Conservation (phyloP, 2,113 vertebrate species). For the Natator depressus region DNA sequence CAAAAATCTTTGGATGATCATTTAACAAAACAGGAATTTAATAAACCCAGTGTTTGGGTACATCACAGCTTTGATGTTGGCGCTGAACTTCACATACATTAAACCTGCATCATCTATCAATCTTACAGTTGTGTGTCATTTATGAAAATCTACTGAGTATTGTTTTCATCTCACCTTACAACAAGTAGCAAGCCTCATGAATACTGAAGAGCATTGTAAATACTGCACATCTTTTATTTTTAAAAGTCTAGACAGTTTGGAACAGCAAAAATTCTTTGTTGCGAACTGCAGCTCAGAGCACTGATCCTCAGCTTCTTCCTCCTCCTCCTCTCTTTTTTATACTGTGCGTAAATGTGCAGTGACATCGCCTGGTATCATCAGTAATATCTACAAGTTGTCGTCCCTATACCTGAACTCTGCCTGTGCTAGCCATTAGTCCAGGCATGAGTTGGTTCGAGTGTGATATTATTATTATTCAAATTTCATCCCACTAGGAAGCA, state of each 20-base stretch:
- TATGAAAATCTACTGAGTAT: slow-evolving; percentile 88
- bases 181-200: slow-evolving; percentile 83
- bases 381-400: not conserved
- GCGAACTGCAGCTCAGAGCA: slow-evolving; percentile 63
- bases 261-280: slow-evolving; percentile 77
- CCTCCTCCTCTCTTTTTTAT: slow-evolving; percentile 7
- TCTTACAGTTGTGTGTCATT: slow-evolving; percentile 84
- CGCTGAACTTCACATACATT: slow-evolving; percentile 82
- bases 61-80: slow-evolving; percentile 77
- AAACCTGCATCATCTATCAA: slow-evolving; percentile 85
- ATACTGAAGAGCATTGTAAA: slow-evolving; percentile 82
- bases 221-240: slow-evolving; percentile 81
- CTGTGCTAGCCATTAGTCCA: slow-evolving; percentile 40
- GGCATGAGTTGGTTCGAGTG: slow-evolving; percentile 16
- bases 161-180: slow-evolving; percentile 86
- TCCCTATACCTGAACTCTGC: slow-evolving; percentile 46
- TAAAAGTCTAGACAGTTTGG: slow-evolving; percentile 80
- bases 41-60: slow-evolving; percentile 70
- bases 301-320: slow-evolving; percentile 38
- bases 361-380: slow-evolving; percentile 12
- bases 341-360: slow-evolving; percentile 43
- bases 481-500: slow-evolving; percentile 51
- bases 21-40: slow-evolving; percentile 68
- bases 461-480: slow-evolving; percentile 68
- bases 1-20: slow-evolving; percentile 49